phyloP scores from a whole-genome alignment of 2,113 vertebrate genomes.

The Rostratula benghalensis region DNA sequence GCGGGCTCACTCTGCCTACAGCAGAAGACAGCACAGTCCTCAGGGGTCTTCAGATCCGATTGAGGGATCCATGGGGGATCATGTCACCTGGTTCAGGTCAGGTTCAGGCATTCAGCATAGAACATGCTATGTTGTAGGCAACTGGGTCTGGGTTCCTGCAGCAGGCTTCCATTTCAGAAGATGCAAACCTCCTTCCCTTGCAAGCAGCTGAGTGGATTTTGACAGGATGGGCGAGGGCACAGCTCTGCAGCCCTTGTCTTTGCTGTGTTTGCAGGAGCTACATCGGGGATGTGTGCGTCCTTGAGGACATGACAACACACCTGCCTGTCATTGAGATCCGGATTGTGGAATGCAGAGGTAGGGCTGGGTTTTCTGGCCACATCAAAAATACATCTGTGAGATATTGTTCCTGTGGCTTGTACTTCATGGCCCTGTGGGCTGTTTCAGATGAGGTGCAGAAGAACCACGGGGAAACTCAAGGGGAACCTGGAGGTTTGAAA shows the following conservation, averaged over 20 bases:
- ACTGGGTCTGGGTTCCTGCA: neutral
- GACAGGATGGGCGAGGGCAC: neutral
- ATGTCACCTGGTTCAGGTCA: neutral
- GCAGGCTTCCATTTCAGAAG: neutral
- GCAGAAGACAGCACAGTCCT: fast-evolving
- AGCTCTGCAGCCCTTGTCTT: neutral
- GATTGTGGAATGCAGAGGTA: conserved; percentile 95
- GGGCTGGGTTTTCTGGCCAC: neutral
- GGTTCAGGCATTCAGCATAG: neutral
- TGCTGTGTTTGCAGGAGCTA: conserved; percentile 81
- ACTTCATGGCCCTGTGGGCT: neutral
- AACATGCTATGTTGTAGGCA: neutral
- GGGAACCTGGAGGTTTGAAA: neutral
- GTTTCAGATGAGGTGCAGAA: neutral
- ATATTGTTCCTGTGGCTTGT: neutral
- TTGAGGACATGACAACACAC: conserved; percentile 94
- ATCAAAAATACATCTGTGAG: neutral
- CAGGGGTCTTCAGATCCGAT: fast-evolving
- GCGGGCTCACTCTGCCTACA: neutral
- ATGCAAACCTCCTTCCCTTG: neutral
- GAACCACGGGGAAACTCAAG: neutral
- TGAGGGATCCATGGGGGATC: neutral
- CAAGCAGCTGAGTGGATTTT: neutral
- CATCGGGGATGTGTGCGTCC: conserved; percentile 93
- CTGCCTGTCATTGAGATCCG: conserved; percentile 92